Conservation (phyloP, 35 echinoderm and acorn worm genomes). For the Lytechinus pictus region DNA sequence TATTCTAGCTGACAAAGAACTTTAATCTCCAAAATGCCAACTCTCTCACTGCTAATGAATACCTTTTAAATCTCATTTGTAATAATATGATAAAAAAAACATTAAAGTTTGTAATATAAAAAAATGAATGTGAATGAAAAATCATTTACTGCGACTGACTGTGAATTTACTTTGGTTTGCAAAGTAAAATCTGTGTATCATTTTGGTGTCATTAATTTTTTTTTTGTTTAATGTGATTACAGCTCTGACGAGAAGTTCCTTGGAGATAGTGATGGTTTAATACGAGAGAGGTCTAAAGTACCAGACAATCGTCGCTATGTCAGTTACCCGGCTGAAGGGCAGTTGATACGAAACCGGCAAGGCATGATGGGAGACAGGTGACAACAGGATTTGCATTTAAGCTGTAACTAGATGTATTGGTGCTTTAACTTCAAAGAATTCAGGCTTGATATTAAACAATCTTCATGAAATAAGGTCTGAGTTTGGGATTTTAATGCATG, state of each 20-base stretch:
- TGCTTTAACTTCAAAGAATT: no score
- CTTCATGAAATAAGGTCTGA: no score
- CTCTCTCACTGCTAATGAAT: no score
- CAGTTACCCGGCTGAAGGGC: neutral
- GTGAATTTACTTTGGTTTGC: neutral
- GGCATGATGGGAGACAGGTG: slow-evolving; percentile 1
- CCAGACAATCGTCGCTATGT: slow-evolving; percentile 24
- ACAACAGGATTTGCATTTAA: neutral
- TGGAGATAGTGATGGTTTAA: neutral
- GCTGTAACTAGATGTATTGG: neutral
- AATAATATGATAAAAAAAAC: no score
- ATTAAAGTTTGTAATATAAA: no score
- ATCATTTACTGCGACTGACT: neutral
- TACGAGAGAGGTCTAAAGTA: neutral
- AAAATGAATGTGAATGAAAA: no score
- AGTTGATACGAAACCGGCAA: slow-evolving; percentile 19
- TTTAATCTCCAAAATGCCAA: no score
- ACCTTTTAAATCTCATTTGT: no score
- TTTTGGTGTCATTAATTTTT: neutral
- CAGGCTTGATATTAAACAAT: no score
- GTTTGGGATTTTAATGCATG: no score
- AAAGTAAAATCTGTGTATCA: neutral
- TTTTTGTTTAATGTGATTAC: neutral
- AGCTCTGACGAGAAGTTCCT: neutral
- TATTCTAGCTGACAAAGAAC: neutral